These are phyloP conservation scores for Drosophila setosimentum DNA, from an alignment of 2,888 invertebrate species.

Conservation along the genomic window DNA sequence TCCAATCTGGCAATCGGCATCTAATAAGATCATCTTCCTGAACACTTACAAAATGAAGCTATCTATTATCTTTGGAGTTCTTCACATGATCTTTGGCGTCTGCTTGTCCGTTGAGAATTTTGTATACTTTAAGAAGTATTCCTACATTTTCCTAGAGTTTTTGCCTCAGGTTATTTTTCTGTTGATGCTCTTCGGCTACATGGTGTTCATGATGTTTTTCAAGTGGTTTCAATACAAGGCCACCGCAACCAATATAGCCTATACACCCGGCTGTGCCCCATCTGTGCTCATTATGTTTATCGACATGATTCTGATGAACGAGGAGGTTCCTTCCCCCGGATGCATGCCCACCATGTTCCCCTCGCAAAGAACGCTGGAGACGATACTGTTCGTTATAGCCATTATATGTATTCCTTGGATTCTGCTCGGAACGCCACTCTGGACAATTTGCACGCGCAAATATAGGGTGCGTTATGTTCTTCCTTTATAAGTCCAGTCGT, in stretches of 20 bases:
- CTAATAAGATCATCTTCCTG: constrained; percentile 96
- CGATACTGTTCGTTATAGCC: constrained; percentile 91
- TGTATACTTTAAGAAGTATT: constrained; percentile 89
- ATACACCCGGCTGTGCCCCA: constrained; percentile 88
- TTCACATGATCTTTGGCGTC: constrained; percentile 97
- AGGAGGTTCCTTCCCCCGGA: constrained; percentile 83
- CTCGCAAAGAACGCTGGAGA: constrained; percentile 90
- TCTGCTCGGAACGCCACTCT: constrained; percentile 95
- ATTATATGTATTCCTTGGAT: constrained; percentile 96
- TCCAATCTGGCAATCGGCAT: constrained; percentile 90
- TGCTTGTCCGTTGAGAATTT: constrained; percentile 92
- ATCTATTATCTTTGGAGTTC: constrained; percentile 96
- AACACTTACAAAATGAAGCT: constrained; percentile 98
- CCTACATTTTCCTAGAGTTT: constrained; percentile 92
- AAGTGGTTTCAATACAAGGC: constrained; percentile 93
- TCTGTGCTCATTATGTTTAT: constrained; percentile 91
- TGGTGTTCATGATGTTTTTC: constrained; percentile 95
- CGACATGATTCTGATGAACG: constrained; percentile 90
- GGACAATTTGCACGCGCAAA: constrained; percentile 87
- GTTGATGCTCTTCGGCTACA: constrained; percentile 93
- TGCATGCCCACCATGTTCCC: constrained; percentile 89
- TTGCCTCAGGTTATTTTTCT: constrained; percentile 96
- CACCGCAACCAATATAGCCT: constrained; percentile 76
- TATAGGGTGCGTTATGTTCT: constrained; percentile 37
- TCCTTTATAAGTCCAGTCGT: neutral